Evolutionary conservation across 30 jellyfish, hydroid and myxozoan species (phyloP).

Genomic region (Mastigias papua): DNA sequence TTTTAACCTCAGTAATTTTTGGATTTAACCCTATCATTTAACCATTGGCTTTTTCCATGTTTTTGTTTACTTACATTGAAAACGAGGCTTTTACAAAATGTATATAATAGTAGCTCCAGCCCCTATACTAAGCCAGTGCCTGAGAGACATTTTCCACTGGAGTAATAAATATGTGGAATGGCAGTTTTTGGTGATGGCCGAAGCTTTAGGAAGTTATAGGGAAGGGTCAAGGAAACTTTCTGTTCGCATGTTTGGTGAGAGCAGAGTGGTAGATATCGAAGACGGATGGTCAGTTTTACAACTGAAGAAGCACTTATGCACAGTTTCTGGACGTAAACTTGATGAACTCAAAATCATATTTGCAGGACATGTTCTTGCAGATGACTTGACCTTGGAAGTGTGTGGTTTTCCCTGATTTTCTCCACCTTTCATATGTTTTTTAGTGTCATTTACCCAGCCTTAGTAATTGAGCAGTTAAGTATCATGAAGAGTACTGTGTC

Average conservation of each 20-base stretch:
- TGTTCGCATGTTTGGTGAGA: conserved; percentile 74
- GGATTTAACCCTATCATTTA: neutral
- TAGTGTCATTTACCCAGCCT: no score
- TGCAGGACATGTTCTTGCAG: conserved; percentile 79
- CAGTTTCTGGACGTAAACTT: conserved; percentile 7
- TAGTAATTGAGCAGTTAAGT: no score
- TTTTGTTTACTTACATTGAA: neutral
- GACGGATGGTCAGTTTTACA: conserved; percentile 51
- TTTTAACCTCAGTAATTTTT: neutral
- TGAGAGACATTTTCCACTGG: no score
- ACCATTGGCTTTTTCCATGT: neutral
- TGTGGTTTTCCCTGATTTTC: neutral
- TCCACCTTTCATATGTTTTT: no score
- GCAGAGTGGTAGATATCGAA: conserved; percentile 29
- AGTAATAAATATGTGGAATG: neutral
- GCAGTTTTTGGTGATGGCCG: no score
- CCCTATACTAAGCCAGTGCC: no score
- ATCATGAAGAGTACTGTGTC: no score
- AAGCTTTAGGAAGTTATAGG: neutral
- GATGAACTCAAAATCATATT: conserved; percentile 61
- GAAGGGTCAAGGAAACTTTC: neutral
- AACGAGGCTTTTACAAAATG: neutral
- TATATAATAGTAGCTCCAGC: no score
- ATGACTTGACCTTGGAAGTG: conserved; percentile 55
- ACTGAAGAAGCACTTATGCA: conserved; percentile 47